Conservation (phyloP, 2,888 invertebrate species). For the Holacanthella duospinosa region DNA sequence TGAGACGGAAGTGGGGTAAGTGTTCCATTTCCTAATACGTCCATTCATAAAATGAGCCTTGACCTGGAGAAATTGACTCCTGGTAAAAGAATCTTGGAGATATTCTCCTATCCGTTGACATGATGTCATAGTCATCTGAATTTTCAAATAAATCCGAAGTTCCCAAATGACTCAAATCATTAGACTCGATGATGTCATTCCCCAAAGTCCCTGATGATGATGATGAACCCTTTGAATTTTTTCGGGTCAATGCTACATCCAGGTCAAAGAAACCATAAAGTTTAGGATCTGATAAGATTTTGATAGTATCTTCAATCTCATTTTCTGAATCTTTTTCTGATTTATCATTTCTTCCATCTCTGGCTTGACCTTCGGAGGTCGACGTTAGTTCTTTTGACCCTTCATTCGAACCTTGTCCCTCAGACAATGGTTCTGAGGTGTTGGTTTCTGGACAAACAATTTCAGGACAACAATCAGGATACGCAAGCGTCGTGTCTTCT, state of each 20-base stretch:
- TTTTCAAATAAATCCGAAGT: too few species aligned
- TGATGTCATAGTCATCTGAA: background rate
- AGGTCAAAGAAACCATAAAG: background rate
- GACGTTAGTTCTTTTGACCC: background rate
- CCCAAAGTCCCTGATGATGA: too few species aligned
- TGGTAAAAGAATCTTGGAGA: background rate
- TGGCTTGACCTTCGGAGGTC: background rate
- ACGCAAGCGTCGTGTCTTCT: slow-evolving; percentile 23
- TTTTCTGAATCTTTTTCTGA: background rate
- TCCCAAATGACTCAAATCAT: too few species aligned
- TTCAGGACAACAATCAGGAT: slow-evolving; percentile 35
- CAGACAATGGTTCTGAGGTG: background rate
- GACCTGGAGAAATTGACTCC: too few species aligned
- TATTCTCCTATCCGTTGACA: background rate
- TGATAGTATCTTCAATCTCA: background rate
- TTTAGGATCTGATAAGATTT: background rate
- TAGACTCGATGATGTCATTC: too few species aligned
- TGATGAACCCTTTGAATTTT: too few species aligned
- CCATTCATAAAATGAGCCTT: background rate
- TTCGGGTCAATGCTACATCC: background rate
- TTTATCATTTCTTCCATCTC: background rate
- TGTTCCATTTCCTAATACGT: background rate
- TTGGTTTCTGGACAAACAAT: slow-evolving; percentile 29
- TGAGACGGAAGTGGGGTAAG: background rate
- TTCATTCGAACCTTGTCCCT: background rate